Conservation (phyloP, 2,113 vertebrate species). For the Tenebrosternarchus preto region DNA sequence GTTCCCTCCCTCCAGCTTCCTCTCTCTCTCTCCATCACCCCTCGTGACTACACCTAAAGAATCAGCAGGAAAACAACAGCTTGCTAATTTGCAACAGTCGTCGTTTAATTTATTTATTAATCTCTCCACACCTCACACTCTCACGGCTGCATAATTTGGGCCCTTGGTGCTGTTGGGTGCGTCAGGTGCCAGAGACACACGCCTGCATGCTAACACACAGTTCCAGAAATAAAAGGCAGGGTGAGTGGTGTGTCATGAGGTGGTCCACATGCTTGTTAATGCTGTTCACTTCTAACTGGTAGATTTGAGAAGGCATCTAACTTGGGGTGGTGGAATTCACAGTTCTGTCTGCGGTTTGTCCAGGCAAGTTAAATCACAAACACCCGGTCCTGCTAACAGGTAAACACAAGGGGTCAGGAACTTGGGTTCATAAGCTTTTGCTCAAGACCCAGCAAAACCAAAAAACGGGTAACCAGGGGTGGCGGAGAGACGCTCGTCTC, state of each 20-base stretch:
- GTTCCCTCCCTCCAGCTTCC: background rate
- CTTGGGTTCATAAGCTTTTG: too few species aligned
- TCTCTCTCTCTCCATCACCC: background rate
- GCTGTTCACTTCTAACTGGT: background rate
- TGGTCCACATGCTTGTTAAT: background rate
- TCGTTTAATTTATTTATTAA: constrained; percentile 28
- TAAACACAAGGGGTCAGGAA: background rate
- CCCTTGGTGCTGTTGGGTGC: background rate
- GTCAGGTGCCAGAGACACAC: background rate
- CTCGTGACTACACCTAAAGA: background rate
- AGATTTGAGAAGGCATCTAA: constrained; percentile 3
- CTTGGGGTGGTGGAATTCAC: too few species aligned
- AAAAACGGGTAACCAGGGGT: too few species aligned
- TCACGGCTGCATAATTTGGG: background rate
- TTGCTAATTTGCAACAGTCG: constrained; percentile 27
- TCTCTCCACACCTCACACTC: constrained; percentile 3
- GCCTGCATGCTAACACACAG: background rate
- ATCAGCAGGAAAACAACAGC: constrained; percentile 29
- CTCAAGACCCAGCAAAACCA: too few species aligned
- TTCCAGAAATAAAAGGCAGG: background rate
- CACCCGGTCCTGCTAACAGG: background rate
- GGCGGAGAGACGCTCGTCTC: background rate
- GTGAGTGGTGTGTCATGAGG: background rate
- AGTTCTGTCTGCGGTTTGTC: too few species aligned
- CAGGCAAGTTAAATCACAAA: constrained; percentile 13